These are phyloP conservation scores for Dryobates pubescens DNA, from an alignment of 2,797 vertebrate genomes.

Conservation along the genomic window DNA sequence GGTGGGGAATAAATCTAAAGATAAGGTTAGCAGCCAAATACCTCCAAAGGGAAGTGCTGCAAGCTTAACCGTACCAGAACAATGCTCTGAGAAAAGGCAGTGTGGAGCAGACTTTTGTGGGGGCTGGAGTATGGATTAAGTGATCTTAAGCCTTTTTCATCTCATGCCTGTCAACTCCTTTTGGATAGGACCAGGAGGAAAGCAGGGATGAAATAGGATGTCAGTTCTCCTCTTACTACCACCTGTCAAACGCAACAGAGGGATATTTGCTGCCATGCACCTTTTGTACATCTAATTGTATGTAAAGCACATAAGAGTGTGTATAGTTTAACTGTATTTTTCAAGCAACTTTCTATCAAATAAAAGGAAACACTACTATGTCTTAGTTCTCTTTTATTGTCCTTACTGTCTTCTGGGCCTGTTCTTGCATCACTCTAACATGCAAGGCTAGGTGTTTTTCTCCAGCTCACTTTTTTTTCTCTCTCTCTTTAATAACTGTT, in stretches of 20 bases:
- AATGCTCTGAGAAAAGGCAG: background rate
- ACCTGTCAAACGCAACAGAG: background rate
- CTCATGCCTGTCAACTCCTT: background rate
- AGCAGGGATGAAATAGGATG: background rate
- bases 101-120: background rate
- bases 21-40: background rate
- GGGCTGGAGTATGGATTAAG: background rate
- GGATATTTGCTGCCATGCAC: constrained; percentile 1
- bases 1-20: background rate
- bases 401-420: background rate
- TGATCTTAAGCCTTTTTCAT: background rate
- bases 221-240: background rate
- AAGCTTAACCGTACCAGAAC: background rate
- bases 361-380: constrained; percentile 49
- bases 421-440: background rate
- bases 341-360: constrained; percentile 59
- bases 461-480: background rate
- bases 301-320: constrained; percentile 56
- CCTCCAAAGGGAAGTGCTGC: background rate
- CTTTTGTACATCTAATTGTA: constrained; percentile 58
- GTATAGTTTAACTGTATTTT: constrained; percentile 64
- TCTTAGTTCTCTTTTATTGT: background rate
- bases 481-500: background rate
- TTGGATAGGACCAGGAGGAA: background rate
- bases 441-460: background rate